Base-by-base conservation (phyloP, 2,888 invertebrate species). In the Cataglyphis cursor region DNA sequence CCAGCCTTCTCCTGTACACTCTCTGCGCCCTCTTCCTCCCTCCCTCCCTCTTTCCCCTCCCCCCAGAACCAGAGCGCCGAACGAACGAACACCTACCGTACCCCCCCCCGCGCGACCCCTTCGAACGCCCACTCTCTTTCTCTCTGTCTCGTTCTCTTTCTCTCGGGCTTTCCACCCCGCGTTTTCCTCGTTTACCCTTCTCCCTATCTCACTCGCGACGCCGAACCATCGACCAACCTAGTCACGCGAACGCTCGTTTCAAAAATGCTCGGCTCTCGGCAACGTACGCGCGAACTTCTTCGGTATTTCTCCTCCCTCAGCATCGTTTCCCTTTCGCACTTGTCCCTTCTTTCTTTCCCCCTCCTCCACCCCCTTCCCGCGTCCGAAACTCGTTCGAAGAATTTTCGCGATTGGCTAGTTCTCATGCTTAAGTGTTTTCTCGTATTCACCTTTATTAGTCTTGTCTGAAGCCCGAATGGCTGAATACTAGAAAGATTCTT, bases 181-280 rank as follows among this genome's bases (percentile, higher is more conserved):
- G 51, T n/a, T 57, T 72, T 35, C 5, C 35, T 35, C 54, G 70
- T 41, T 24, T 54, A 70, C 24, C 81, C 64, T 61, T 31, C 70
- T 24, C 51, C 73, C 65, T n/a, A n/a, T 48, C 61, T 35, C 64
- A 31, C 73, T 51, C 64, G 68, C 78, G 81, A 75, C 59, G 82
- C 87, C 85, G 72, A 86, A 89, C 88, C 85, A 89, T 87, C 91
- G 87, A 88, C 87, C 89, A 87, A 87, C 90, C 91, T 90, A 91
- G 91, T 93, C 93, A 92, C 93, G 92, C 92, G 91, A 92, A 87
- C 89, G 83, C 87, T 87, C 75, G 83, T 85, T 87, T 89, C 84
- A 86, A 88, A 89, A 89, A 90, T 88, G 83, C 89, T 83, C 75
- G 85, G 72, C 84, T 83, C 85, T 84, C 84, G 66, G 74, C 85